A percentile compares a stretch with the other conserved stretches of the same genome.
These are phyloP conservation scores for Delichon dasypus DNA, from an alignment of 2,797 vertebrate species.

Conservation along the genomic window DNA sequence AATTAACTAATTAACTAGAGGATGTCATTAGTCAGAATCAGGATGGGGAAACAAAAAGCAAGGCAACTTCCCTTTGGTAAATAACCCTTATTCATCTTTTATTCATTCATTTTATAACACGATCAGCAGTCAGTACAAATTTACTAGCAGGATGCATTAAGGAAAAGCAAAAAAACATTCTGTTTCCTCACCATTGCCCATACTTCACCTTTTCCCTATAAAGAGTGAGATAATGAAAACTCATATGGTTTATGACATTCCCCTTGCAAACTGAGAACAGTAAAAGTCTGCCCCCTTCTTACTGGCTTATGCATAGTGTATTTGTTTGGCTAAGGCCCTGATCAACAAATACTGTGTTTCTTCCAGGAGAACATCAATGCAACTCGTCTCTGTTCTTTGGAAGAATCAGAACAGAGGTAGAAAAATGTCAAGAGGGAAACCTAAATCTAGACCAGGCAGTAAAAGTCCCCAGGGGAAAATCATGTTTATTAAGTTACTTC, in stretches of 20 bases:
- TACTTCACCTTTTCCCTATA: conserved; percentile 30
- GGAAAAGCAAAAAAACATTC: background rate
- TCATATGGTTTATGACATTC: conserved; percentile 27
- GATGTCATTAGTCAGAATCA: conserved; percentile 4
- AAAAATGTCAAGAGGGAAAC: conserved; percentile 59
- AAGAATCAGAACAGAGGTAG: conserved; percentile 29
- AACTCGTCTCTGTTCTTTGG: conserved; percentile 25
- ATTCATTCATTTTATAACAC: conserved; percentile 27
- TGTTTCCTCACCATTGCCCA: background rate
- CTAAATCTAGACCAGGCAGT: conserved; percentile 24
- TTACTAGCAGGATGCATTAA: conserved; percentile 21
- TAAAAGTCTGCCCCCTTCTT: conserved; percentile 50
- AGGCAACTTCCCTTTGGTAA: conserved; percentile 19
- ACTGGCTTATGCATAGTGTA: background rate
- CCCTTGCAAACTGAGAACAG: conserved; percentile 24
- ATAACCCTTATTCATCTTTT: conserved; percentile 25
- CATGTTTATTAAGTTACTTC: conserved; percentile 10
- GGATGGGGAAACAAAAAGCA: background rate
- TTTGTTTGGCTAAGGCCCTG: conserved; percentile 27
- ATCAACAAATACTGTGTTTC: conserved; percentile 35
- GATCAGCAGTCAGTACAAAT: background rate
- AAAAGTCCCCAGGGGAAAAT: conserved; percentile 31
- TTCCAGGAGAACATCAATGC: conserved; percentile 11
- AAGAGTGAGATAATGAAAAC: background rate
- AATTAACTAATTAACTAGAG: background rate